Evolutionary conservation across 2,888 invertebrate genomes (phyloP).

Genomic region (Caenorhabditis sp.): DNA sequence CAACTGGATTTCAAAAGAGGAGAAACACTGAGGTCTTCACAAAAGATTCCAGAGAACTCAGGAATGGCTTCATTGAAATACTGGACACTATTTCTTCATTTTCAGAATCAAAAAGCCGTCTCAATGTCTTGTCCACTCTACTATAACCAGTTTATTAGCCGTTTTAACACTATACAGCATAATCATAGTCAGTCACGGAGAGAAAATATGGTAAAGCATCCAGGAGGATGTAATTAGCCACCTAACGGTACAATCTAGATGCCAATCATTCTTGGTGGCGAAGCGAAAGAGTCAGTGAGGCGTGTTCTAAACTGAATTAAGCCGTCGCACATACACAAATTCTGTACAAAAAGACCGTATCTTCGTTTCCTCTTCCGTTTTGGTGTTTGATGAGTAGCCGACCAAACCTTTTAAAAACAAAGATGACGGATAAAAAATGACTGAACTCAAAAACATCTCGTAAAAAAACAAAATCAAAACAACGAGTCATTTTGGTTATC

Average conservation of each 20-base stretch:
- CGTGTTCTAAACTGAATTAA: conserved; percentile 59
- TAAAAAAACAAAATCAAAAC: too few species aligned
- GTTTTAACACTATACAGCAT: background rate
- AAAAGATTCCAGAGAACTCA: too few species aligned
- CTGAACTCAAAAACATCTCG: too few species aligned
- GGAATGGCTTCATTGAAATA: too few species aligned
- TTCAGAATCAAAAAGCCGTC: too few species aligned
- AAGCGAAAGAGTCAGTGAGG: conserved; percentile 33
- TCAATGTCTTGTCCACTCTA: background rate
- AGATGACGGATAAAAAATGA: background rate
- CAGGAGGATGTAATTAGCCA: conserved; percentile 2
- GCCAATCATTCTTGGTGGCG: conserved; percentile 57
- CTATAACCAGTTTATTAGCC: conserved; percentile 27
- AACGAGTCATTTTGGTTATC: too few species aligned
- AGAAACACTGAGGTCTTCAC: too few species aligned
- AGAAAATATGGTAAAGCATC: background rate
- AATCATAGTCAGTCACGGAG: background rate
- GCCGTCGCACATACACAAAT: conserved; percentile 26
- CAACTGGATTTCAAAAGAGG: too few species aligned
- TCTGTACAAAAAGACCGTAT: conserved; percentile 22
- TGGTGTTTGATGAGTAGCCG: conserved; percentile 30
- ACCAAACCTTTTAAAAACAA: conserved; percentile 8
- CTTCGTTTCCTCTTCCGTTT: too few species aligned
- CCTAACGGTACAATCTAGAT: conserved; percentile 15
- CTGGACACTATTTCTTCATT: too few species aligned